Evolutionary conservation across 2,113 vertebrate species (phyloP).

Genomic region (Picathartes gymnocephalus): DNA sequence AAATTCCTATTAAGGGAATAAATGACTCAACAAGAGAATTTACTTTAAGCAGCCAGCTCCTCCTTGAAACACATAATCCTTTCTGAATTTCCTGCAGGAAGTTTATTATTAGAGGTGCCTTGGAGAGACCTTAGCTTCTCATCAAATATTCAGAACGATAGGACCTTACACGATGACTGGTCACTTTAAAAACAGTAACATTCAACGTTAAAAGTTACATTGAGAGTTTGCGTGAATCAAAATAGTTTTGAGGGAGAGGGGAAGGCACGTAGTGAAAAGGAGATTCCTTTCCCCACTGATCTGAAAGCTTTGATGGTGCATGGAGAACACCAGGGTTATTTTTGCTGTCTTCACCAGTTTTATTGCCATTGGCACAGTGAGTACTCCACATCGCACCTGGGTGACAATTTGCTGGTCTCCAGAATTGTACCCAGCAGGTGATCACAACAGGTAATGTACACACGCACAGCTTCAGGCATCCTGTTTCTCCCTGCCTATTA

Average conservation of each 20-base stretch:
- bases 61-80: constrained; percentile 66
- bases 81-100: constrained; percentile 68
- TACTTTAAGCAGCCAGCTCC: constrained; percentile 58
- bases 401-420: neutral
- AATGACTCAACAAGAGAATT: constrained; percentile 75
- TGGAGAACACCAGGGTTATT: neutral
- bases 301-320: neutral
- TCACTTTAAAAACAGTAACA: constrained; percentile 68
- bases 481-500: neutral
- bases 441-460: neutral
- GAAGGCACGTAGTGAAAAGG: neutral
- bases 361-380: neutral
- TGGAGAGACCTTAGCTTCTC: constrained; percentile 50
- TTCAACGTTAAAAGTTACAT: neutral
- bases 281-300: neutral
- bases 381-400: neutral
- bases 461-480: neutral
- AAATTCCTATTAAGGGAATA: constrained; percentile 85
- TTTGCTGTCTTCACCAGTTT: neutral
- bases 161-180: constrained; percentile 35
- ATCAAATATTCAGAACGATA: constrained; percentile 58
- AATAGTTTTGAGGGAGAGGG: neutral
- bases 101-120: constrained; percentile 67
- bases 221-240: neutral
- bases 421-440: neutral